Base-by-base conservation (phyloP, 2,113 vertebrate species). In the Hystrix brachyura region DNA sequence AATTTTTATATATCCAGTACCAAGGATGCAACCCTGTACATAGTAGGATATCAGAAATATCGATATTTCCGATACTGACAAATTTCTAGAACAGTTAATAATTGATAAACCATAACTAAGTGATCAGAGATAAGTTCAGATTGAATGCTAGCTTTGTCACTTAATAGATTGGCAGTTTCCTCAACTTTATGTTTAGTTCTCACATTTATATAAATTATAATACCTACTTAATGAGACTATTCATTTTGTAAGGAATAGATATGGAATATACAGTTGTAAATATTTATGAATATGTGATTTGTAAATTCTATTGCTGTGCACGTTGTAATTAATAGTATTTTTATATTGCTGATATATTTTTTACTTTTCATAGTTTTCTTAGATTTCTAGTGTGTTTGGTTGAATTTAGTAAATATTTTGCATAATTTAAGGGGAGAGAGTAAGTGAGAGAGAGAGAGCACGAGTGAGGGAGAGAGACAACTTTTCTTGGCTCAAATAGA, bases 401-500 rank as follows among this genome's bases (percentile, higher is more conserved):
- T 87, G 53, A 81, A 46, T 78, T 74, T 94, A 89, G 48, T 32
- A 85, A 83, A 87, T 27, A 71, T 13, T 67, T 14, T 67, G 25
- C 38, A 14, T 65, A 3, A 62, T 25, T 84, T 79, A 87, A 27
- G 27, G 34, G 34, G 53, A 71, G 81, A 95, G 34, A 34, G 32
- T 8, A 46, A 25, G 65, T 29, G n/a, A 43, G 7, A 88, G 55
- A 60, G 55, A 48, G 23, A 59, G 15, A 59, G 5, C 72, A 0
- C 14, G 21, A 46, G 14, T 11, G 8, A 57, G 25, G 29, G 76
- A 62, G 29, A 94, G 11, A 91, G 71, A 69, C 0, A 86, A 14
- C 34, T 84, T 95, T 94, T 71, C 57, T 74, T 78, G 46, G 62
- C 25, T 48, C 6, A 18, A 43, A 85, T 65, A 83, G 80, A 94